Conservation (phyloP, 2,888 invertebrate species). For the Drosophila parthenogenetica region DNA sequence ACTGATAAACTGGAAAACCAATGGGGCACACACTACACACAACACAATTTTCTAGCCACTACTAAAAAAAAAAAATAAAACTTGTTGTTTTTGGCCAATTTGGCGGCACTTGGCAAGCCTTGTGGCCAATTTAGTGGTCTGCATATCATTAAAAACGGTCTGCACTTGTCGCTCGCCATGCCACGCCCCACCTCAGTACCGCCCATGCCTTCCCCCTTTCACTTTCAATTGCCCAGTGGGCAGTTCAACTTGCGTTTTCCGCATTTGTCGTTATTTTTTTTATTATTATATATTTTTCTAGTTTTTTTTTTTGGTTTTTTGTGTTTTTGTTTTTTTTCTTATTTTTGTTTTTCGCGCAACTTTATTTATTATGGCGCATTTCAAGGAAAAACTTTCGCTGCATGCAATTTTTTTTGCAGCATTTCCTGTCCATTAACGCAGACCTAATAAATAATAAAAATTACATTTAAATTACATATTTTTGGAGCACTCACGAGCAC, state of each 20-base stretch:
- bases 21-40: not conserved
- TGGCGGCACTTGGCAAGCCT: constrained; percentile 16
- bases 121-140: constrained; percentile 28
- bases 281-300: constrained; percentile 4
- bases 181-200: not conserved
- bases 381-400: constrained; percentile 70
- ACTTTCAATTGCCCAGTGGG: constrained; percentile 73
- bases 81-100: constrained; percentile 18
- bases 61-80: not conserved
- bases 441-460: constrained; percentile 44
- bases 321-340: constrained; percentile 36
- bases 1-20: constrained; percentile 1
- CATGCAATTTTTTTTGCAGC: constrained; percentile 41
- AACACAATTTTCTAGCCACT: too few species aligned
- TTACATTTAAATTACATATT: not conserved
- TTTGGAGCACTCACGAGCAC: not conserved
- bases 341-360: constrained; percentile 20
- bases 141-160: constrained; percentile 38
- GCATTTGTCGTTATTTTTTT: constrained; percentile 13
- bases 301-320: constrained; percentile 42
- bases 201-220: constrained; percentile 59
- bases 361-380: constrained; percentile 64
- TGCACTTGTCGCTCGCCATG: constrained; percentile 36
- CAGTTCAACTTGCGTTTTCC: constrained; percentile 44
- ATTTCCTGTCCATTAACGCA: constrained; percentile 67